These are phyloP conservation scores for Vultur gryphus DNA, from an alignment of 2,797 vertebrate genomes.

Conservation along the genomic window DNA sequence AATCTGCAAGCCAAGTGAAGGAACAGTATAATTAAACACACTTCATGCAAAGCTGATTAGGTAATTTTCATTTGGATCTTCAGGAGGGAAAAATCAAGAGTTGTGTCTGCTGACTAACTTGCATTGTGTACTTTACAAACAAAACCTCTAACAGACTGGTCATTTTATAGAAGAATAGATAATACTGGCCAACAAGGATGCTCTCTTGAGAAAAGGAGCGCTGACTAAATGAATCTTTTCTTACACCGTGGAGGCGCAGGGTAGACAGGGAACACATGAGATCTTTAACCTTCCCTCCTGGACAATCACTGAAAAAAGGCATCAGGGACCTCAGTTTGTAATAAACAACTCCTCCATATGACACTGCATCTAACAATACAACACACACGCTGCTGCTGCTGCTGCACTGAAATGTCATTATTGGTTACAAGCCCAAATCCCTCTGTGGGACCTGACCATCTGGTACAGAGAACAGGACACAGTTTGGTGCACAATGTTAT, in stretches of 20 bases:
- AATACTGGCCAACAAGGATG: not conserved
- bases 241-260: not conserved
- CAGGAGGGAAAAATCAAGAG: not conserved
- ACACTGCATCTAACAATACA: not conserved
- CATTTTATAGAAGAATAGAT: not conserved
- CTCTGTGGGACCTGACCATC: slow-evolving; percentile 4
- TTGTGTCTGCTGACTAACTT: not conserved
- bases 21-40: not conserved
- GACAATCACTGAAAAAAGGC: not conserved
- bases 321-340: not conserved
- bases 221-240: not conserved
- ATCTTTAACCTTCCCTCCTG: slow-evolving; percentile 12
- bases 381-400: not conserved
- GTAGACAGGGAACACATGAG: not conserved
- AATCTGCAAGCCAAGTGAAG: not conserved
- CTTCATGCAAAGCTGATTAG: not conserved
- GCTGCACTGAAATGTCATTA: not conserved
- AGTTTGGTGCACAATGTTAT: not conserved
- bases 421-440: slow-evolving; percentile 34
- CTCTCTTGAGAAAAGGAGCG: not conserved
- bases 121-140: not conserved
- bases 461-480: not conserved
- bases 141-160: not conserved
- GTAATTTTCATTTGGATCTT: not conserved
- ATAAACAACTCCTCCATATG: not conserved